Evolutionary conservation across 2,888 invertebrate species (phyloP).

Genomic region (Drosophila maculinotata): DNA sequence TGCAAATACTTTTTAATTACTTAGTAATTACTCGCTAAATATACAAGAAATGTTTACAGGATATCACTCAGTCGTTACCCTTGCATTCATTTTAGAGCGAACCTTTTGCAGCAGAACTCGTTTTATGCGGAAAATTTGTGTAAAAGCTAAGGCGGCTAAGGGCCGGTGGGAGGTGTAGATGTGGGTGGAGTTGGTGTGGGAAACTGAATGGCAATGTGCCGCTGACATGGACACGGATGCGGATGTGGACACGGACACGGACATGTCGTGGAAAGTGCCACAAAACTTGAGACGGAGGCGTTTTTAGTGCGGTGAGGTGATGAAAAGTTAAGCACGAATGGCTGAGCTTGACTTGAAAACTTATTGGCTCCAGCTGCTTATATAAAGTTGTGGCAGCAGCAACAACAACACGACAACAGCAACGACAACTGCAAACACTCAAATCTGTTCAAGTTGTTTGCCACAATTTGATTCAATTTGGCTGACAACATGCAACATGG

Average conservation of each 20-base stretch:
- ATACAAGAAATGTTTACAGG: slow-evolving; percentile 6
- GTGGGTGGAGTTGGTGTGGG: neutral
- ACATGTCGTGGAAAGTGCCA: slow-evolving; percentile 42
- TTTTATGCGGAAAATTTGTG: slow-evolving; percentile 41
- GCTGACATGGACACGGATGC: slow-evolving; percentile 28
- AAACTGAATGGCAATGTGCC: slow-evolving; percentile 11
- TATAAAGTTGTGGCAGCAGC: slow-evolving; percentile 46
- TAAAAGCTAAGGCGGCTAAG: slow-evolving; percentile 1
- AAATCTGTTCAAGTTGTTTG: slow-evolving; percentile 74
- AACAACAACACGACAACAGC: slow-evolving; percentile 4
- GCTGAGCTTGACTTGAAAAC: slow-evolving; percentile 45
- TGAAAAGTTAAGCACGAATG: slow-evolving; percentile 43
- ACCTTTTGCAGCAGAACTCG: slow-evolving; percentile 5
- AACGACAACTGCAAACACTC: slow-evolving; percentile 43
- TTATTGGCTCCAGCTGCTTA: slow-evolving; percentile 49
- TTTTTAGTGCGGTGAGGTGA: slow-evolving; percentile 41
- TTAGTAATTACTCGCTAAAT: neutral
- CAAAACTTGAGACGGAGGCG: slow-evolving; percentile 34
- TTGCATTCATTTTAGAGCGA: neutral
- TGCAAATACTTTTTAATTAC: neutral
- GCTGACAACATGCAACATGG: slow-evolving; percentile 62
- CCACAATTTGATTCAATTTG: slow-evolving; percentile 75
- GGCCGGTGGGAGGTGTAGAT: neutral
- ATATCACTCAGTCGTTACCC: slow-evolving; percentile 4
- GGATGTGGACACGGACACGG: slow-evolving; percentile 9